These are phyloP conservation scores for Aricia artaxerxes DNA, from an alignment of 2,888 invertebrate genomes.

Conservation along the genomic window DNA sequence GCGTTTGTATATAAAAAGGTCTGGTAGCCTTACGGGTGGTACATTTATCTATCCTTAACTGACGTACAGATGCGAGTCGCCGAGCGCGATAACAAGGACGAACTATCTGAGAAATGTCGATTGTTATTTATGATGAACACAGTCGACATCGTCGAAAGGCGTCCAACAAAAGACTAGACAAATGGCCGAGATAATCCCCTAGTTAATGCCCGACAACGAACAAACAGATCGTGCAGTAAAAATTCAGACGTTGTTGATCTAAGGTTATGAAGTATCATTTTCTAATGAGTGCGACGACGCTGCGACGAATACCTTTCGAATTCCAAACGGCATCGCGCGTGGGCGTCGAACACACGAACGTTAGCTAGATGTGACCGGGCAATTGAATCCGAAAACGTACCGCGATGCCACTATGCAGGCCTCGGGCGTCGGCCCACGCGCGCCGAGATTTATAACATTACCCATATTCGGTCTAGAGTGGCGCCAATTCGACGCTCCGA, in stretches of 20 bases:
- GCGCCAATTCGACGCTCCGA: constrained; percentile 78
- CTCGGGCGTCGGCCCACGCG: constrained; percentile 57
- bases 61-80: constrained; percentile 72
- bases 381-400: constrained; percentile 59
- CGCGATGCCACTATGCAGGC: constrained; percentile 41
- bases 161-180: constrained; percentile 72
- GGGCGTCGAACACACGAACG: constrained; percentile 63
- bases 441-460: constrained; percentile 76
- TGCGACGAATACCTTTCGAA: constrained; percentile 77
- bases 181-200: constrained; percentile 71
- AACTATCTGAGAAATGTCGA: constrained; percentile 71
- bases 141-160: constrained; percentile 55
- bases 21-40: constrained; percentile 67
- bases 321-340: constrained; percentile 69
- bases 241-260: constrained; percentile 16
- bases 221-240: constrained; percentile 38
- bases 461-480: constrained; percentile 76
- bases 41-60: constrained; percentile 55
- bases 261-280: constrained; percentile 44
- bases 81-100: constrained; percentile 65
- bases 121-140: constrained; percentile 72
- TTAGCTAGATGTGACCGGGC: constrained; percentile 60
- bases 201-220: constrained; percentile 47
- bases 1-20: constrained; percentile 22
- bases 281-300: constrained; percentile 58